Conservation (phyloP, 2,888 invertebrate genomes). For the Cordilura impudica region DNA sequence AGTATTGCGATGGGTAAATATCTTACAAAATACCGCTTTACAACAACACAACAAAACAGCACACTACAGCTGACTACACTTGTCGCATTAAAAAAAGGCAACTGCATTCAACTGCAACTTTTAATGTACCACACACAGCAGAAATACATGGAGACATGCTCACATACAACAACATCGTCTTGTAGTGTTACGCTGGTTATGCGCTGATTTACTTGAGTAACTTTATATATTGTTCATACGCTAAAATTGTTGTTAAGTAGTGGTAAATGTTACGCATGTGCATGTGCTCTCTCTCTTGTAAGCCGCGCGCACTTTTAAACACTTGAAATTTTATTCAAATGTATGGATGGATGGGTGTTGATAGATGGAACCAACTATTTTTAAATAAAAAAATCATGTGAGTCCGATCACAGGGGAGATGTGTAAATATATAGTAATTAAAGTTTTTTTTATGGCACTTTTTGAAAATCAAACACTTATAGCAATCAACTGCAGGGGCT, state of each 20-base stretch:
- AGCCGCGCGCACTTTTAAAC: neutral
- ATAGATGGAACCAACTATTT: too few relatives aligned
- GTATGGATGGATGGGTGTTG: neutral
- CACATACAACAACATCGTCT: neutral
- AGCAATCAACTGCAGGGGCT: too few relatives aligned
- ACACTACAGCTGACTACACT: constrained; percentile 38
- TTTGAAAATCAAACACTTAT: too few relatives aligned
- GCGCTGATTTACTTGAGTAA: constrained; percentile 63
- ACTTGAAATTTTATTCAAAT: neutral
- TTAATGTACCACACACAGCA: constrained; percentile 44
- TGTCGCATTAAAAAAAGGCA: constrained; percentile 51
- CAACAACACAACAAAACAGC: neutral
- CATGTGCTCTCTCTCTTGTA: constrained; percentile 5
- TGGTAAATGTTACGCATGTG: constrained; percentile 55
- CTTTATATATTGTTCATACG: constrained; percentile 32
- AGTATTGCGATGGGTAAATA: constrained; percentile 37
- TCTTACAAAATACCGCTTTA: constrained; percentile 60
- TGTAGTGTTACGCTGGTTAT: constrained; percentile 51
- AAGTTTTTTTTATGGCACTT: too few relatives aligned
- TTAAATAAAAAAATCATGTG: too few relatives aligned
- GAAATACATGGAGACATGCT: neutral
- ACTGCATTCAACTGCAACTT: constrained; percentile 36
- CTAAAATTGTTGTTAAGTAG: constrained; percentile 38
- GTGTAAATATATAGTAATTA: too few relatives aligned
- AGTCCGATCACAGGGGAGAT: too few relatives aligned